Evolutionary conservation across 2,888 invertebrate genomes (phyloP).

Genomic region (Lampropteryx suffumata): DNA sequence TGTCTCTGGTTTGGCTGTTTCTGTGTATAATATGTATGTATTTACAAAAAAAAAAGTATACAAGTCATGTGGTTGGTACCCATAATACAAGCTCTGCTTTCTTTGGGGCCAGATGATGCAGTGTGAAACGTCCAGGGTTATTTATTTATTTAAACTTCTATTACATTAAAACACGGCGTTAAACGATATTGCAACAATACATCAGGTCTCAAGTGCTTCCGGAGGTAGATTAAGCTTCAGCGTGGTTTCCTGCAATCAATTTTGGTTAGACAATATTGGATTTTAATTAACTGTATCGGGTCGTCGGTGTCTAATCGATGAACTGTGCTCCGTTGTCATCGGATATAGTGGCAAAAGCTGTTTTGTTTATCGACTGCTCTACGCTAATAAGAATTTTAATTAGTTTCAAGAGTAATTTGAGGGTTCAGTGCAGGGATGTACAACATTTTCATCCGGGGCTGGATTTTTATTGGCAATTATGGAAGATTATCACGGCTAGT

Average conservation of each 20-base stretch:
- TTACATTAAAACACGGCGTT: constrained; percentile 22
- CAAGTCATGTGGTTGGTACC: no score
- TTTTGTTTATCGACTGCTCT: constrained; percentile 48
- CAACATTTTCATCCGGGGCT: no score
- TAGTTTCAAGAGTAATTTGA: constrained; percentile 13
- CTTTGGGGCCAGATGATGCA: no score
- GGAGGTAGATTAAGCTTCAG: constrained; percentile 47
- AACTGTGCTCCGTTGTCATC: constrained; percentile 53
- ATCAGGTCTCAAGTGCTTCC: constrained; percentile 37
- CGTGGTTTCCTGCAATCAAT: constrained; percentile 72
- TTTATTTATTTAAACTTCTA: no score
- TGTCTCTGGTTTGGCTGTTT: no score
- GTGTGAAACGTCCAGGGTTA: no score
- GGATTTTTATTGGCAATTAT: no score
- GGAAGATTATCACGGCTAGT: no score
- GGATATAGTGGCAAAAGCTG: constrained; percentile 40
- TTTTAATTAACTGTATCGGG: constrained; percentile 80
- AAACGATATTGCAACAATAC: constrained; percentile 37
- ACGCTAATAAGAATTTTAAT: constrained; percentile 34
- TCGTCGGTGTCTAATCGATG: constrained; percentile 59
- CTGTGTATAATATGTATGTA: no score
- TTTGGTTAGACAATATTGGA: constrained; percentile 82
- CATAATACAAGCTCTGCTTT: no score
- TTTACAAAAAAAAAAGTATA: no score
- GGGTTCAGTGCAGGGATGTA: constrained; percentile 1